These are phyloP conservation scores for Sinotaia quadrata DNA, from an alignment of 2,888 invertebrate genomes.

Conservation along the genomic window DNA sequence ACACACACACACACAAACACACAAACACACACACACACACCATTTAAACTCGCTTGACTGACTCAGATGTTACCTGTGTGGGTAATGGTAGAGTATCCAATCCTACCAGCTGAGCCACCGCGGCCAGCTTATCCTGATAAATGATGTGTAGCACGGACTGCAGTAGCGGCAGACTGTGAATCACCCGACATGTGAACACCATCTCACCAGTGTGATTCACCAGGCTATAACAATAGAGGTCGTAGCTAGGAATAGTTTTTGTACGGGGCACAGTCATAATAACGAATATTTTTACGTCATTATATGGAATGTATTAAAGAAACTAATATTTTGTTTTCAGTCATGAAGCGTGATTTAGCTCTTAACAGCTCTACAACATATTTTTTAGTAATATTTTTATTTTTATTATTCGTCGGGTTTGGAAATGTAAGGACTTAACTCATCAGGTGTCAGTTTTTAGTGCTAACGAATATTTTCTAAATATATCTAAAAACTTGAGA, in stretches of 20 bases:
- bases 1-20: constrained; percentile 3
- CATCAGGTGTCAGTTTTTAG: too few relatives aligned
- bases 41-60: background rate
- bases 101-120: constrained; percentile 74
- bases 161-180: constrained; percentile 73
- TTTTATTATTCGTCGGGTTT: background rate
- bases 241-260: too few relatives aligned
- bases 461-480: too few relatives aligned
- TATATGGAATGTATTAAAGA: too few relatives aligned
- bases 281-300: too few relatives aligned
- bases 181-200: constrained; percentile 72
- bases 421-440: too few relatives aligned
- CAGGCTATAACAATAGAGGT: background rate
- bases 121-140: constrained; percentile 69
- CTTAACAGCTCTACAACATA: too few relatives aligned
- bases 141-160: constrained; percentile 74
- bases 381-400: background rate
- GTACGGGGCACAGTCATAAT: too few relatives aligned
- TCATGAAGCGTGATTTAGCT: too few relatives aligned
- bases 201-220: constrained; percentile 50
- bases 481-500: too few relatives aligned
- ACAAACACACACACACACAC: constrained; percentile 7
- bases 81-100: constrained; percentile 73
- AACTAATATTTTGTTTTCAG: too few relatives aligned
- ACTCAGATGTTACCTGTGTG: constrained; percentile 16